phyloP scores from a whole-genome alignment of 2,888 invertebrate genomes.

The Mesoligia furuncula region DNA sequence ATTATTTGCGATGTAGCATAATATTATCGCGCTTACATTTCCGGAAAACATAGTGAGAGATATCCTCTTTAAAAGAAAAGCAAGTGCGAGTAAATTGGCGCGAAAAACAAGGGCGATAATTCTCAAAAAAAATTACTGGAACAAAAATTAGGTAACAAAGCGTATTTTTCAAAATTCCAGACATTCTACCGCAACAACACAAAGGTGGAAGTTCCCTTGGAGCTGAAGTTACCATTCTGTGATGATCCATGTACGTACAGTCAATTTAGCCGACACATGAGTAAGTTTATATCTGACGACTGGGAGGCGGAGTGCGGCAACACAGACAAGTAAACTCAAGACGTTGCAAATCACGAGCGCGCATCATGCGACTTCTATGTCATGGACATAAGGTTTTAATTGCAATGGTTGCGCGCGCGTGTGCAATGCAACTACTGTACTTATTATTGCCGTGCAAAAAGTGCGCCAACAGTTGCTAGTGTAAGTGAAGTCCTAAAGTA shows the following conservation, averaged over 20 bases:
- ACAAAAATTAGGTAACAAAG: background rate
- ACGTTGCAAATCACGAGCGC: background rate
- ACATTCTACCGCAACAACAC: slow-evolving; percentile 92
- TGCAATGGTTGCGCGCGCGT: slow-evolving; percentile 10
- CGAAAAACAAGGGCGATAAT: background rate
- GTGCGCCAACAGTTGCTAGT: slow-evolving; percentile 46
- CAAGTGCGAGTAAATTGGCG: too few species aligned
- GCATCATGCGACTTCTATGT: background rate
- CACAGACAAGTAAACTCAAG: slow-evolving; percentile 48
- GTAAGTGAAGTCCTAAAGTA: slow-evolving; percentile 28
- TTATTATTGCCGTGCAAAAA: background rate
- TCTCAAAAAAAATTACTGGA: background rate
- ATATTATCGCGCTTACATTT: background rate
- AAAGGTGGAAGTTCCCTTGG: slow-evolving; percentile 89
- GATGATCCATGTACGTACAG: slow-evolving; percentile 91
- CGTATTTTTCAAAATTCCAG: slow-evolving; percentile 79
- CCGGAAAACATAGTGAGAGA: background rate
- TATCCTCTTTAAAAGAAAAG: background rate
- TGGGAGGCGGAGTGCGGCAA: slow-evolving; percentile 93
- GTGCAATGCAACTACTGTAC: background rate
- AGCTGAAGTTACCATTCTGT: slow-evolving; percentile 92
- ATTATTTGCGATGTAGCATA: background rate
- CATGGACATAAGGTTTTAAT: slow-evolving; percentile 2
- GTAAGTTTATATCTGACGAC: slow-evolving; percentile 91
- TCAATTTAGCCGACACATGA: slow-evolving; percentile 88